phyloP scores from a whole-genome alignment of 2,888 invertebrate species.

The Tachystola acroxantha region DNA sequence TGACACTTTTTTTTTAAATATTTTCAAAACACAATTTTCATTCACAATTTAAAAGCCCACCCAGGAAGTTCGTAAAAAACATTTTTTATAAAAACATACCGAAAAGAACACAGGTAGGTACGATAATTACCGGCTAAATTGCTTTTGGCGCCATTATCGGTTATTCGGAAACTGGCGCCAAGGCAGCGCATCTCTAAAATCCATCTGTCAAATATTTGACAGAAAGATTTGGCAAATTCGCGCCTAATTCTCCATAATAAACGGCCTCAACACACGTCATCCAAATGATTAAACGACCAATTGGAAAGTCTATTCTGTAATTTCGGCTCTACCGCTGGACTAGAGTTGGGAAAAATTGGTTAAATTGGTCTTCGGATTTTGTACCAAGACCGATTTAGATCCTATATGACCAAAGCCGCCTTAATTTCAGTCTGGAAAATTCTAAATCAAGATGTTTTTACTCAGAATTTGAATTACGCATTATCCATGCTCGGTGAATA shows the following conservation, averaged over 20 bases:
- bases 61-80: conserved; percentile 16
- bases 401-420: too few species aligned
- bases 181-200: conserved; percentile 20
- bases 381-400: too few species aligned
- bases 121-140: conserved; percentile 21
- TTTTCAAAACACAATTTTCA: conserved; percentile 4
- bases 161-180: conserved; percentile 30
- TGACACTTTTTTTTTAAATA: too few species aligned
- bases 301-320: conserved; percentile 28
- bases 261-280: conserved; percentile 27
- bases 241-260: conserved; percentile 30
- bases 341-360: too few species aligned
- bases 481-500: too few species aligned
- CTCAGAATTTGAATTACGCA: too few species aligned
- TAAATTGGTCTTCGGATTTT: too few species aligned
- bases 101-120: conserved; percentile 17
- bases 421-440: too few species aligned
- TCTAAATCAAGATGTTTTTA: too few species aligned
- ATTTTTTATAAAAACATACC: conserved; percentile 11
- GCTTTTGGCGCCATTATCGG: conserved; percentile 25
- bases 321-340: conserved; percentile 18
- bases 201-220: conserved; percentile 47
- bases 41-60: conserved; percentile 19
- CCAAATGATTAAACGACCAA: conserved; percentile 29
- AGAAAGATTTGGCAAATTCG: conserved; percentile 41